Conservation (phyloP, 1,140 invertebrate species). For the Drosophila sp. region DNA sequence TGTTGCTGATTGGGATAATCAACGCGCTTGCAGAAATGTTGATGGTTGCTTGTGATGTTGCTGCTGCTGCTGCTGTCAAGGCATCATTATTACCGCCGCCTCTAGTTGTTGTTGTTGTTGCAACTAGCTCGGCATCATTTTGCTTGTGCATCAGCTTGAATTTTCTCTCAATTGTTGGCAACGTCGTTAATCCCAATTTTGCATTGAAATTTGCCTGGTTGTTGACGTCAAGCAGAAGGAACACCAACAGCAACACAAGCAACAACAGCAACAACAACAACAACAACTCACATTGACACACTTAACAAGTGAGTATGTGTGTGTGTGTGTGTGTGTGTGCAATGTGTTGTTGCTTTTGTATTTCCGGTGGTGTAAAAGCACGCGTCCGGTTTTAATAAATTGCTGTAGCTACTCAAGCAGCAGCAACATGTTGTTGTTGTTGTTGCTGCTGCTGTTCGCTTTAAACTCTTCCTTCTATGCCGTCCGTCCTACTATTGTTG, state of each 20-base stretch:
- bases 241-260: constrained; percentile 20
- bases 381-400: constrained; percentile 80
- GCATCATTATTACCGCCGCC: constrained; percentile 67
- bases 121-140: constrained; percentile 54
- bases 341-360: constrained; percentile 53
- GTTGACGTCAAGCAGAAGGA: constrained; percentile 53
- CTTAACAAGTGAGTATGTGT: constrained; percentile 32
- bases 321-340: constrained; percentile 18
- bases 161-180: constrained; percentile 36
- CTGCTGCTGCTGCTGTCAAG: constrained; percentile 55
- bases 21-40: constrained; percentile 68
- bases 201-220: constrained; percentile 76
- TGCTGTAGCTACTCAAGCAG: constrained; percentile 60
- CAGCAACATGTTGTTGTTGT: constrained; percentile 62
- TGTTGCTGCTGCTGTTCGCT: background rate
- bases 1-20: constrained; percentile 82
- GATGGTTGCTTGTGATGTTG: constrained; percentile 40
- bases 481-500: constrained; percentile 2
- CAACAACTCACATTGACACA: constrained; percentile 64
- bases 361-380: constrained; percentile 72
- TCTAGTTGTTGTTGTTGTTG: constrained; percentile 43
- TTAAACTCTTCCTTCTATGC: constrained; percentile 42
- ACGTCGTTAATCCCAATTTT: constrained; percentile 71
- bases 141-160: constrained; percentile 39
- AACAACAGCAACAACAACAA: constrained; percentile 23